These are phyloP conservation scores for Napeogenes sylphis DNA, from an alignment of 2,888 invertebrate genomes.

Conservation along the genomic window DNA sequence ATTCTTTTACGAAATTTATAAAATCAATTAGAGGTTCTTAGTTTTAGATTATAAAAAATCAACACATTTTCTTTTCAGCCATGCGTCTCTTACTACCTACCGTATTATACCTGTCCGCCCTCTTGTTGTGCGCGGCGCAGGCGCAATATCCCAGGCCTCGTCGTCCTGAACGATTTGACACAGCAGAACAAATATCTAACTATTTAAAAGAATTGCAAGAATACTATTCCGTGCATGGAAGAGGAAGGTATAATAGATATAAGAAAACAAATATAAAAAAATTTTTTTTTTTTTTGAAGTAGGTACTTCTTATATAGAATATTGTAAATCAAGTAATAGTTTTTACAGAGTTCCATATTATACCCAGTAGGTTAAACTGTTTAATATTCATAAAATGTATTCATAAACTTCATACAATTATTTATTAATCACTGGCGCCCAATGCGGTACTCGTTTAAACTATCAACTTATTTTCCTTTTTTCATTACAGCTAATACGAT, in stretches of 20 bases:
- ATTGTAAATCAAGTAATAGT: too few relatives aligned
- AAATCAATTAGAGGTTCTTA: too few relatives aligned
- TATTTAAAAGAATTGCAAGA: slow-evolving; percentile 69
- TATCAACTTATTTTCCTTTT: neutral
- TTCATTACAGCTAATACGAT: too few relatives aligned
- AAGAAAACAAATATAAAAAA: neutral
- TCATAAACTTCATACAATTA: neutral
- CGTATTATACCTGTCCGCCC: slow-evolving; percentile 58
- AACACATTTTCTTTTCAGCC: slow-evolving; percentile 22
- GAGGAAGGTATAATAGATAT: slow-evolving; percentile 49
- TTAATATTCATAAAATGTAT: too few relatives aligned
- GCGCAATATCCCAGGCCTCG: slow-evolving; percentile 70
- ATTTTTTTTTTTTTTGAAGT: neutral
- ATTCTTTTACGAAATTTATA: too few relatives aligned
- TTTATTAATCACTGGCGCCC: too few relatives aligned
- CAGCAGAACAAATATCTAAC: slow-evolving; percentile 67
- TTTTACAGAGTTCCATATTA: too few relatives aligned
- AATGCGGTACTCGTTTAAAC: too few relatives aligned
- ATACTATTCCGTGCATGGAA: slow-evolving; percentile 68
- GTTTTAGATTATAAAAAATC: too few relatives aligned
- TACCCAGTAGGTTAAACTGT: too few relatives aligned
- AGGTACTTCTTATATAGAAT: too few relatives aligned
- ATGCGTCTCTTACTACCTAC: slow-evolving; percentile 56
- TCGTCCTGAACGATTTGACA: slow-evolving; percentile 69
- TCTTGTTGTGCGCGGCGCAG: slow-evolving; percentile 54